Conservation (phyloP, 2,888 invertebrate genomes). For the Dicyrtomina minuta region DNA sequence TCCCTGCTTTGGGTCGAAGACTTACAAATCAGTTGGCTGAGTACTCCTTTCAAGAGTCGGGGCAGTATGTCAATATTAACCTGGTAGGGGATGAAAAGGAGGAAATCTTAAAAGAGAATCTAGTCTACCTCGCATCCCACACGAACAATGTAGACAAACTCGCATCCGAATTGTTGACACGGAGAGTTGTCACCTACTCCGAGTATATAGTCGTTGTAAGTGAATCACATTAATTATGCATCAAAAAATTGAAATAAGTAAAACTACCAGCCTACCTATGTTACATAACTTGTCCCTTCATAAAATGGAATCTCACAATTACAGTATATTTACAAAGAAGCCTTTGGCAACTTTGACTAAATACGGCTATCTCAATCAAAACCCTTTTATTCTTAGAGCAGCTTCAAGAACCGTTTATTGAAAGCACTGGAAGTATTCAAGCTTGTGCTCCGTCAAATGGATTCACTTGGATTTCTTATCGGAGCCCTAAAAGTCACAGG, state of each 20-base stretch:
- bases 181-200: constrained; percentile 2
- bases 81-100: neutral
- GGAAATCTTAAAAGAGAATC: constrained; percentile 26
- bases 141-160: constrained; percentile 18
- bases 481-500: constrained; percentile 21
- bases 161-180: neutral
- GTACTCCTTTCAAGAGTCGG: constrained; percentile 3
- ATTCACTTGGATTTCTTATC: constrained; percentile 18
- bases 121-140: constrained; percentile 10
- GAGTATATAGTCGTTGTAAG: constrained; percentile 9
- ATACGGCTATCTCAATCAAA: too few species aligned
- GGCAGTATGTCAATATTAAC: neutral
- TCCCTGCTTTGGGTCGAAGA: constrained; percentile 3
- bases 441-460: constrained; percentile 5
- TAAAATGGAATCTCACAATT: too few species aligned
- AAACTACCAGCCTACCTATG: neutral
- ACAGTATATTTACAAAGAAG: too few species aligned
- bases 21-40: constrained; percentile 23
- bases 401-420: too few species aligned
- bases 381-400: too few species aligned
- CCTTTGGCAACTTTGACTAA: too few species aligned
- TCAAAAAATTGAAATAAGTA: neutral
- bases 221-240: too few species aligned
- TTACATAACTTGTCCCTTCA: too few species aligned
- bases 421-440: constrained; percentile 21